Base-by-base conservation (phyloP, 2,888 invertebrate species). In the Oscheius sp. region DNA sequence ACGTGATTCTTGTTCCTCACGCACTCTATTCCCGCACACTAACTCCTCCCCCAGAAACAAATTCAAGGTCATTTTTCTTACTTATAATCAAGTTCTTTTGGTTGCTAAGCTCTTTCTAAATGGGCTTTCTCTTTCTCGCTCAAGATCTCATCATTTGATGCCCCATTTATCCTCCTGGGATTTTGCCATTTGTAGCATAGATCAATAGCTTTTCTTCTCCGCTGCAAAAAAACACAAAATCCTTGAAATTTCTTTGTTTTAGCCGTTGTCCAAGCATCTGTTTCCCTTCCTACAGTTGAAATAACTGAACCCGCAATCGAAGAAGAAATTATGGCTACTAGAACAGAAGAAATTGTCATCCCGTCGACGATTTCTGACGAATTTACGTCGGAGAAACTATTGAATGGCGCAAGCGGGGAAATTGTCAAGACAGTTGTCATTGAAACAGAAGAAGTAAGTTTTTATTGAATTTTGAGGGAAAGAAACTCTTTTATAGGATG, bases 401-500 rank as follows among this genome's bases (percentile, higher is more conserved):
- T 23, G 16, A 66, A 66, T 25, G 49, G 49, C 25, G 46, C 25
- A 7, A 46, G 46, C n/a, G 52, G 23, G n/a, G 61, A 66, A n/a
- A 27, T 52, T 1, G n/a, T 23, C 46, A 49, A 18, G 12, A 29
- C 35, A 2, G 43, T 56, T 6, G 21, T 69, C 1, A 25, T 69
- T 45, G 69, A 69, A 56, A 43, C 53, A 13, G 45, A 69, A 13
- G 56, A 69, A 23, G 69, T 69, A 21, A 16, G 23, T 52, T 29
- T 29, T 25, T 12, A 6, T 63, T 9, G 5, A 49, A 49, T n/a
- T n/a, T n/a, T n/a, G 6, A 16, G 56, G 13, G 12, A 16, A 25
- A 6, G 25, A 21, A 35, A 16, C 18, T 23, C n/a, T 23, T 27
- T 46, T 59, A 43, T 25, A 70, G 70, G 59, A 59, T 45, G 21